A percentile compares a stretch with the other conserved stretches of the same genome.
Conservation (phyloP, 2,797 vertebrate genomes). For the Malacoraja senta region DNA sequence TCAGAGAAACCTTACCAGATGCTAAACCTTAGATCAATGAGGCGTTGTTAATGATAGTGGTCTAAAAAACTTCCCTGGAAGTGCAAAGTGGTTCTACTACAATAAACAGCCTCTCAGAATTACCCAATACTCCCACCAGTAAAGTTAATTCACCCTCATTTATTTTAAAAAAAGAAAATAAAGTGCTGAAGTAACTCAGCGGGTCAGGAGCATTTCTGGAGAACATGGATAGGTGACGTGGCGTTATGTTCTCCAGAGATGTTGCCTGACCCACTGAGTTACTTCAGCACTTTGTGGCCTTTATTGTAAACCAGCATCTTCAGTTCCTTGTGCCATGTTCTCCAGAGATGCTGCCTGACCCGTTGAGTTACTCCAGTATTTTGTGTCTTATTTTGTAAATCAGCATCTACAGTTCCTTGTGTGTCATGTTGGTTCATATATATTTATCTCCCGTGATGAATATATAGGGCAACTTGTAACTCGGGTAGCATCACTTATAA, state of each 20-base stretch:
- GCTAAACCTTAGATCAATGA: slow-evolving; percentile 1
- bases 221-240: no score
- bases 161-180: background rate
- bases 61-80: background rate
- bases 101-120: background rate
- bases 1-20: slow-evolving; percentile 8
- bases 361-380: no score
- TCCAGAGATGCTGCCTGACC: no score
- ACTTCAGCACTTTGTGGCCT: no score
- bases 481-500: background rate
- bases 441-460: background rate
- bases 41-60: background rate
- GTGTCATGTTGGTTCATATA: background rate
- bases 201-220: no score
- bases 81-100: background rate
- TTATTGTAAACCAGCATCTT: no score
- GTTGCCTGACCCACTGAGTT: no score
- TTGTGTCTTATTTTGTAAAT: no score
- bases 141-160: background rate
- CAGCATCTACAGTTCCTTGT: no score
- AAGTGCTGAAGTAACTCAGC: no score
- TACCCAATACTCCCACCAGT: background rate
- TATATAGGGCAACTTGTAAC: background rate
- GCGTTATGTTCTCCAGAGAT: no score
- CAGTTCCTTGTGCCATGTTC: no score